Conservation (phyloP, 2,888 invertebrate genomes). For the Scelioninae gen. 2 region DNA sequence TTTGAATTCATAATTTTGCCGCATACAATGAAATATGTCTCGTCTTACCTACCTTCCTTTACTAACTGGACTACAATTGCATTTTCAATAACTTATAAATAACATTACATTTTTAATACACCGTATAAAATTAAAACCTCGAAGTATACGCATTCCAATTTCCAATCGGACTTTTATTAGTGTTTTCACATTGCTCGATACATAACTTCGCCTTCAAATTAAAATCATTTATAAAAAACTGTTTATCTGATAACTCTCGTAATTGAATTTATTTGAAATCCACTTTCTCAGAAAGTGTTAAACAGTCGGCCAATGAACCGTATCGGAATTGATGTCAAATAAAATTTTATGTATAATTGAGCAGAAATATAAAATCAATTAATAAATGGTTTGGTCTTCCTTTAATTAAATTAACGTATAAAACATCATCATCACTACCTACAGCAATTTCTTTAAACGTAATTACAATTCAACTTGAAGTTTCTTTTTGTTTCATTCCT, state of each 20-base stretch:
- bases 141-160: constrained; percentile 17
- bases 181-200: constrained; percentile 29
- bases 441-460: constrained; percentile 64
- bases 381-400: constrained; percentile 56
- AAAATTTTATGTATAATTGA: constrained; percentile 28
- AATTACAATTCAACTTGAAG: constrained; percentile 67
- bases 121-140: constrained; percentile 11
- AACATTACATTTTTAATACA: no score
- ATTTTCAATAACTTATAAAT: no score
- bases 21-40: no score
- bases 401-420: constrained; percentile 72
- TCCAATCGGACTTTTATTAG: constrained; percentile 45
- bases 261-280: constrained; percentile 6
- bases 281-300: constrained; percentile 37
- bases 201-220: constrained; percentile 36
- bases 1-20: no score
- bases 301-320: no score
- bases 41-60: no score
- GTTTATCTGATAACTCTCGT: not conserved
- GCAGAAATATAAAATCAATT: constrained; percentile 46
- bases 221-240: constrained; percentile 27
- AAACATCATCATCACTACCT: constrained; percentile 68
- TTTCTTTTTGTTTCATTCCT: constrained; percentile 60
- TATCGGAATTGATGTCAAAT: constrained; percentile 16
- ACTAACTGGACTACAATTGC: no score